Evolutionary conservation across 2,888 invertebrate species (phyloP).

Genomic region (Plemyria rubiginata): DNA sequence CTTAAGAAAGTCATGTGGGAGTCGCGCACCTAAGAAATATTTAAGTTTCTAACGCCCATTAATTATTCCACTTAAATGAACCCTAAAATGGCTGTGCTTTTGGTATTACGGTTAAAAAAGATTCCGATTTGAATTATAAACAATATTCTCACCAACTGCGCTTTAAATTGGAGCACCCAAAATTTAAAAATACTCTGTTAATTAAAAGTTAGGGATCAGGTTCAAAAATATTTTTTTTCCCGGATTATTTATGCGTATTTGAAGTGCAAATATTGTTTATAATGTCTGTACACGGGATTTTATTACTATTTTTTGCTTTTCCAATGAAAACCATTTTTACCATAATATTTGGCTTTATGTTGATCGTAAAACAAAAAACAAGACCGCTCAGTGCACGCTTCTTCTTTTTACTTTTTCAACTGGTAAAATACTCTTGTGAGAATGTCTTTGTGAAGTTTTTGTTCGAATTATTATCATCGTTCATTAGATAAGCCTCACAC

Average conservation of each 20-base stretch:
- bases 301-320: too few species aligned
- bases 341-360: too few species aligned
- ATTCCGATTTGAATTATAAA: neutral
- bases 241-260: conserved; percentile 3
- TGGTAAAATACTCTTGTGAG: conserved; percentile 1
- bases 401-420: neutral
- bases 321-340: too few species aligned
- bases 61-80: neutral
- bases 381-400: too few species aligned
- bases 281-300: too few species aligned
- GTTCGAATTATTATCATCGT: conserved; percentile 33
- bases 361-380: neutral
- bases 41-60: too few species aligned
- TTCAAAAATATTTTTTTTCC: conserved; percentile 9
- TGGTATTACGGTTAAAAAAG: neutral
- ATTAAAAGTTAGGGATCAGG: neutral
- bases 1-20: too few species aligned
- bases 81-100: neutral
- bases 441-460: conserved; percentile 7
- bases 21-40: too few species aligned
- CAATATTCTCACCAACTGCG: neutral
- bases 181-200: neutral
- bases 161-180: neutral
- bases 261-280: neutral
- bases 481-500: conserved; percentile 35